Evolutionary conservation across 2,113 vertebrate species (phyloP).

Genomic region (Uropsilus gracilis): DNA sequence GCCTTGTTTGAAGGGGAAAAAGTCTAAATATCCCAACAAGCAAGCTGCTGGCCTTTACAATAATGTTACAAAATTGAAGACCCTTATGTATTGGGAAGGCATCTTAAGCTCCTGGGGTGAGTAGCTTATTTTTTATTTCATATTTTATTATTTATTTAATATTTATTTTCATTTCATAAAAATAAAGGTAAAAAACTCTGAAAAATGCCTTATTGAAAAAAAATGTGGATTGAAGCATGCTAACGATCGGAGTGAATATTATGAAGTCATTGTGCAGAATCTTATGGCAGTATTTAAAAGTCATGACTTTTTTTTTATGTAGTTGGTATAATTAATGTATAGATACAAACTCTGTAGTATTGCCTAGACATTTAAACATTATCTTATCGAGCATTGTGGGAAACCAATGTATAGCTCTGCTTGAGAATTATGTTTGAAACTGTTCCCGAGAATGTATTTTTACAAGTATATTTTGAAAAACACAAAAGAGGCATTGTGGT

Average conservation of each 20-base stretch:
- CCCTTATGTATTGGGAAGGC: not conserved
- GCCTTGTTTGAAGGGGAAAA: not conserved
- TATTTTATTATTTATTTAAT: no score
- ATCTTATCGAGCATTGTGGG: slow-evolving; percentile 1
- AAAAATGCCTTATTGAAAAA: not conserved
- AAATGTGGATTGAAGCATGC: slow-evolving; percentile 7
- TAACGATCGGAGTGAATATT: slow-evolving; percentile 59
- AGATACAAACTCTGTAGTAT: slow-evolving; percentile 46
- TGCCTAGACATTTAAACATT: slow-evolving; percentile 33
- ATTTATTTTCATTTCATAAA: no score
- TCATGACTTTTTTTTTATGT: slow-evolving; percentile 61
- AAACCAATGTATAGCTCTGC: slow-evolving; percentile 42
- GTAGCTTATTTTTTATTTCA: no score
- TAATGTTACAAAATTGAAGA: not conserved
- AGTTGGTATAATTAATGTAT: slow-evolving; percentile 65
- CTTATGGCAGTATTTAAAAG: slow-evolving; percentile 60
- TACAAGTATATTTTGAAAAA: slow-evolving; percentile 39
- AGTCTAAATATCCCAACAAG: not conserved
- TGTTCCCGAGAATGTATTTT: not conserved
- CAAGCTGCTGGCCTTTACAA: not conserved
- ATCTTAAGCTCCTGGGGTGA: not conserved
- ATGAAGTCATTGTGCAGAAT: slow-evolving; percentile 60
- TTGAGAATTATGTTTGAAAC: slow-evolving; percentile 45
- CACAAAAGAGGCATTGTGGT: not conserved
- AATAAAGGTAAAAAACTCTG: slow-evolving; percentile 45